Base-by-base conservation (phyloP, 2,888 invertebrate genomes). In the Phalera bucephala region DNA sequence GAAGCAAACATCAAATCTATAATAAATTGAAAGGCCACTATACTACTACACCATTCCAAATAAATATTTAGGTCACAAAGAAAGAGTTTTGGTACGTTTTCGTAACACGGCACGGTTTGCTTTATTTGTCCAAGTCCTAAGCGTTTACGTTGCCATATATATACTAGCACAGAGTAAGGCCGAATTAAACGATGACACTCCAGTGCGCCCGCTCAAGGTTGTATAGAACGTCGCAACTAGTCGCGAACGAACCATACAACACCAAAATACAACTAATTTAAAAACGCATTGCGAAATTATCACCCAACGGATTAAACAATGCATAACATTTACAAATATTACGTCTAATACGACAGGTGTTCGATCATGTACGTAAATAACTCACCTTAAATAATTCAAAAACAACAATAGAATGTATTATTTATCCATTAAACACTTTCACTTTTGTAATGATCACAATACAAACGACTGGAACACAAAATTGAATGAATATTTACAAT, bases 361-460 rank as follows among this genome's bases (percentile, higher is more conserved):
- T 61, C 32, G 46, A 40, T 51, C 45, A 48, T 47, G 37, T 26
- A 37, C 31, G 19, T 35, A 40, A 57, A 47, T 58, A 64, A 74
- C 72, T 75, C 45, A 82, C 84, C 79, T 71, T 60, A 36, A 31
- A 47, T 66, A 67, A 67, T 47, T 59, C 52, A 58, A 58, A 40
- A 49, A 43, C 42, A 58, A 36, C 45, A 49, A 35, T 30, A 9
- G 6, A 47, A 13, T 38, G 26, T 33, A 37, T 35, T 57, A 46
- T 55, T 36, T 52, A 71, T 70, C 73, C 78, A 79, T 78, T 72
- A 67, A 83, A 73, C 75, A 81, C 74, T 60, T 56, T 47, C 67
- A 69, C 71, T 49, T 45, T 45, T 39, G 48, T 44, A 51, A 43
- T 47, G 56, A 62, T 47, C 50, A 62, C 50, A 52, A 51, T 47